Base-by-base conservation (phyloP, 1,140 invertebrate genomes). In the Pseudomyrmex concolor region DNA sequence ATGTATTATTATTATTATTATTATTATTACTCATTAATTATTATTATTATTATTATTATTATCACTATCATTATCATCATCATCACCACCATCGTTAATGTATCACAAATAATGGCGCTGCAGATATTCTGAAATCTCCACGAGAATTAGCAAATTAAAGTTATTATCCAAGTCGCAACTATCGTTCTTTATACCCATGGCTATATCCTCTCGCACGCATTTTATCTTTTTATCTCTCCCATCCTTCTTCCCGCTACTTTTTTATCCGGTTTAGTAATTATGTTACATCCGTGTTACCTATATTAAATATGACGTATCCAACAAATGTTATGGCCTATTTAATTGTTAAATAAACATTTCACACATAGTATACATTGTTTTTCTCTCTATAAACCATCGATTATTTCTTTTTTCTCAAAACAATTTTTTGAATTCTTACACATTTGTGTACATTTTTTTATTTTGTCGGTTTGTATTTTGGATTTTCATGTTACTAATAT, bases 281-380 rank as follows among this genome's bases (percentile, higher is more conserved):
- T 78, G 55, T 71, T 48, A 77, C 67, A 59, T 25, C 25, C 68
- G 67, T 67, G 77, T 50, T 82, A 78, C 71, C 59, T 84, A 89
- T 72, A 72, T 72, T 87, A 85, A 85, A 85, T 84, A 85, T 83
- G 85, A 74, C 86, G 81, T 84, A 84, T 73, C 84, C 77, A 84
- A 82, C 72, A 89, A 86, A 83, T 90, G 86, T 85, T 89, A 86
- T 84, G 83, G 62, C 85, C 87, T 85, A 85, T 81, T 76, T 90
- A 87, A 85, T 84, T 89, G 89, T 90, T 89, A 83, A 90, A 90
- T 89, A 90, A 90, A 90, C 83, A 82, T 87, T 90, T 81, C 85
- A 86, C 85, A 86, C 86, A 90, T 89, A 89, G 60, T 73, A 88
- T 43, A 64, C 9, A 12, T 45, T 25, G 84, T 67, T 48, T 66